A percentile compares a stretch with the other conserved stretches of the same genome.
Conservation (phyloP, 2,797 vertebrate species). For the Choloepus didactylus region DNA sequence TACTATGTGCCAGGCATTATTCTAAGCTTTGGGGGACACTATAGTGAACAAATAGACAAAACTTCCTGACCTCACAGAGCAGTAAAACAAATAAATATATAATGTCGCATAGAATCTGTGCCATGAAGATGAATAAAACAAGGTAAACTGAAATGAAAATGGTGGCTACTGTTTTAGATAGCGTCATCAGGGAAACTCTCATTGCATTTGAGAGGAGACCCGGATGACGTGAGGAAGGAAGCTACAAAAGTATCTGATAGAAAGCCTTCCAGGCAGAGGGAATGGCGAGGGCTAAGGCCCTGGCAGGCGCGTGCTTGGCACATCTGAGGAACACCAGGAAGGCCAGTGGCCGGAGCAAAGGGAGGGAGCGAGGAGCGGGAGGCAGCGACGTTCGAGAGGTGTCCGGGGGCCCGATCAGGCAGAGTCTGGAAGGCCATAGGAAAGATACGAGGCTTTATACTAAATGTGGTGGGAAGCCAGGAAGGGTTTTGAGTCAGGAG, state of each 20-base stretch:
- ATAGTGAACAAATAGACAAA: constrained; percentile 5
- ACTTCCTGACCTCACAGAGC: neutral
- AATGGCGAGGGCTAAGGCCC: neutral
- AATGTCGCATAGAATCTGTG: neutral
- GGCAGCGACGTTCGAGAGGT: neutral
- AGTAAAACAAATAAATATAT: neutral
- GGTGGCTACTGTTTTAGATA: neutral
- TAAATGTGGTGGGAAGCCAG: neutral
- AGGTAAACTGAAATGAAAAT: neutral
- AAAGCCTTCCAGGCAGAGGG: neutral
- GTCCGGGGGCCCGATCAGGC: neutral
- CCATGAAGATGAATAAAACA: neutral
- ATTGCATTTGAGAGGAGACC: neutral
- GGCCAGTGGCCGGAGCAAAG: neutral
- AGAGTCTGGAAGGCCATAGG: neutral
- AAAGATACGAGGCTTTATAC: neutral
- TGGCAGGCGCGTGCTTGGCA: neutral
- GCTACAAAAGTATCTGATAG: neutral
- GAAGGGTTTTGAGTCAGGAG: neutral
- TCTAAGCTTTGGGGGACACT: neutral
- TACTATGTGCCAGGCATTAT: neutral
- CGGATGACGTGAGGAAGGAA: neutral
- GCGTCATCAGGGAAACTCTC: neutral
- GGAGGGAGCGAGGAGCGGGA: neutral
- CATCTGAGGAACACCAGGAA: neutral